phyloP scores from a whole-genome alignment of 2,888 invertebrate genomes.

The Philereme vetulata region DNA sequence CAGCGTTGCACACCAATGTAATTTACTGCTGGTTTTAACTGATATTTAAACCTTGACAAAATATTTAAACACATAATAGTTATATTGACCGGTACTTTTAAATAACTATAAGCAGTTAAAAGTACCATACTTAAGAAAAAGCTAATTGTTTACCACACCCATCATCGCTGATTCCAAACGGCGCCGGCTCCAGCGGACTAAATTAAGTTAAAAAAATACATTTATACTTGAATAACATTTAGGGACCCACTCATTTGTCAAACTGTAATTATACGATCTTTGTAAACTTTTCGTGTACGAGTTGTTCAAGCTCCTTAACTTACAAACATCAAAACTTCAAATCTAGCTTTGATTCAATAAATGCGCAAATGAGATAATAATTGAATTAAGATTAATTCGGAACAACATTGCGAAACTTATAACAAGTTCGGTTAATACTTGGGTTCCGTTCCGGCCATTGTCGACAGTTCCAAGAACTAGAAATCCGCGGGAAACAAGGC shows the following conservation, averaged over 20 bases:
- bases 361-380: conserved; percentile 20
- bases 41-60: too few species aligned
- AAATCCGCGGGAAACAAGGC: background rate
- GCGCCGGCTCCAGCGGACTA: too few species aligned
- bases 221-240: too few species aligned
- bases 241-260: too few species aligned
- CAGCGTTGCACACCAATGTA: too few species aligned
- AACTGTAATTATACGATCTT: background rate
- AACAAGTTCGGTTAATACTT: conserved; percentile 2
- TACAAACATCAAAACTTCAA: background rate
- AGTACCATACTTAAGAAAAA: too few species aligned
- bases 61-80: too few species aligned
- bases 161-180: too few species aligned
- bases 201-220: background rate
- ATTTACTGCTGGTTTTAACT: too few species aligned
- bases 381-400: conserved; percentile 15
- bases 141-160: background rate
- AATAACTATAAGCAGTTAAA: too few species aligned
- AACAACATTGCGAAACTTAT: conserved; percentile 15
- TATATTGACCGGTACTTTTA: too few species aligned
- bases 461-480: background rate
- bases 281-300: background rate
- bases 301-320: conserved; percentile 6
- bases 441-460: background rate
- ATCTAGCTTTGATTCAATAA: conserved; percentile 15